Evolutionary conservation across 2,113 vertebrate species (phyloP).

Genomic region (Meriones unguiculatus): DNA sequence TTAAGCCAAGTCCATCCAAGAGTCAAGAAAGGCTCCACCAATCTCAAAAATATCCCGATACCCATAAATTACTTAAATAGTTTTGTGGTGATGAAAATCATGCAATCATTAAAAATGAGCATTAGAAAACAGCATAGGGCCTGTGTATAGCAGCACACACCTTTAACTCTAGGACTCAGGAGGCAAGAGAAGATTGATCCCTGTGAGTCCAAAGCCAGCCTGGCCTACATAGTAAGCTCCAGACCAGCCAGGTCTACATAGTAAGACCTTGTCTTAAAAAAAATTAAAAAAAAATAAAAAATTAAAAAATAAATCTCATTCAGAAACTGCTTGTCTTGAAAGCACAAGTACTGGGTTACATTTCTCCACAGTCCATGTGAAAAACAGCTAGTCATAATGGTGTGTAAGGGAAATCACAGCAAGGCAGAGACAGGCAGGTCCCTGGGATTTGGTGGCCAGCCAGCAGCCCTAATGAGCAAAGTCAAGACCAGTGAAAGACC

Average conservation of each 20-base stretch:
- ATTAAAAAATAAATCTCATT: not conserved
- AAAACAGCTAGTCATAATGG: not conserved
- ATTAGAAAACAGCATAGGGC: not conserved
- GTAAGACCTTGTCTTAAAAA: not conserved
- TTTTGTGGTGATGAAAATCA: not conserved
- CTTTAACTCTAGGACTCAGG: not conserved
- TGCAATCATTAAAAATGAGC: not conserved
- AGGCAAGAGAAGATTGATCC: not conserved
- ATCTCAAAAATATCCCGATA: not conserved
- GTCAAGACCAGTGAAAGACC: not conserved
- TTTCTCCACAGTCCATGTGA: not conserved
- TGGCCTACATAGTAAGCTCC: not conserved
- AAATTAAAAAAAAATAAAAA: no score
- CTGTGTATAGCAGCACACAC: not conserved
- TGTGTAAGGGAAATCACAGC: accelerated
- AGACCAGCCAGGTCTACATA: not conserved
- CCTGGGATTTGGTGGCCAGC: not conserved
- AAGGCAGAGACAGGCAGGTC: not conserved
- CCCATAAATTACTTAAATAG: not conserved
- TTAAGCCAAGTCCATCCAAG: not conserved
- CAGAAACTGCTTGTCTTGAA: not conserved
- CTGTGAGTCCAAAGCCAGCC: not conserved
- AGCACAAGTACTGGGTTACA: not conserved
- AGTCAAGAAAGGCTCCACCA: not conserved
- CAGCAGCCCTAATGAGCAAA: not conserved